A percentile compares a stretch with the other conserved stretches of the same genome.
Evolutionary conservation across 2,888 invertebrate genomes (phyloP).

Genomic region (Graphium colonna): DNA sequence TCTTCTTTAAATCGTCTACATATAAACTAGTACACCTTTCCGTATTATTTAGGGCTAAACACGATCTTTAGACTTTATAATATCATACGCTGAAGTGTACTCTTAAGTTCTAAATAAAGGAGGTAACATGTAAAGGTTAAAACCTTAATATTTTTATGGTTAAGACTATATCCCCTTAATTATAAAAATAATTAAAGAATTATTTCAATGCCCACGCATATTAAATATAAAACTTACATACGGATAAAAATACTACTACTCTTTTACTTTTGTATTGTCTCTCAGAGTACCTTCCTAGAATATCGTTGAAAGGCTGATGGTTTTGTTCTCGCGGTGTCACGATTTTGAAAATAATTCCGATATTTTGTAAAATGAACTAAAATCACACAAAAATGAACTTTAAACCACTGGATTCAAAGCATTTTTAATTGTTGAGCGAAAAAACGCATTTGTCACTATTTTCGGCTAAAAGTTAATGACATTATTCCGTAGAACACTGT

Average conservation of each 20-base stretch:
- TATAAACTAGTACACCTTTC: too few species aligned
- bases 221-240: slow-evolving; percentile 16
- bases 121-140: too few species aligned
- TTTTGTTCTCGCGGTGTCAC: slow-evolving; percentile 54
- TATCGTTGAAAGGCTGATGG: slow-evolving; percentile 31
- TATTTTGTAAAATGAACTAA: slow-evolving; percentile 37
- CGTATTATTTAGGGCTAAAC: too few species aligned
- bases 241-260: slow-evolving; percentile 23
- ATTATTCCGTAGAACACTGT: slow-evolving; percentile 17
- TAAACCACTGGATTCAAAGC: background rate
- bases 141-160: too few species aligned
- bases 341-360: slow-evolving; percentile 57
- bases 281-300: slow-evolving; percentile 48
- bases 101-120: too few species aligned
- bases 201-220: too few species aligned
- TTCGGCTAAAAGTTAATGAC: slow-evolving; percentile 7
- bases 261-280: slow-evolving; percentile 27
- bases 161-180: too few species aligned
- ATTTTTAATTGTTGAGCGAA: background rate
- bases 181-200: too few species aligned
- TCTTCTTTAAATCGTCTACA: too few species aligned
- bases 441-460: slow-evolving; percentile 7
- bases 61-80: too few species aligned
- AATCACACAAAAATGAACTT: slow-evolving; percentile 1
- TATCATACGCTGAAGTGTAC: too few species aligned